Conservation (phyloP, 2,797 vertebrate genomes). For the Enteromius thamalakanensis region DNA sequence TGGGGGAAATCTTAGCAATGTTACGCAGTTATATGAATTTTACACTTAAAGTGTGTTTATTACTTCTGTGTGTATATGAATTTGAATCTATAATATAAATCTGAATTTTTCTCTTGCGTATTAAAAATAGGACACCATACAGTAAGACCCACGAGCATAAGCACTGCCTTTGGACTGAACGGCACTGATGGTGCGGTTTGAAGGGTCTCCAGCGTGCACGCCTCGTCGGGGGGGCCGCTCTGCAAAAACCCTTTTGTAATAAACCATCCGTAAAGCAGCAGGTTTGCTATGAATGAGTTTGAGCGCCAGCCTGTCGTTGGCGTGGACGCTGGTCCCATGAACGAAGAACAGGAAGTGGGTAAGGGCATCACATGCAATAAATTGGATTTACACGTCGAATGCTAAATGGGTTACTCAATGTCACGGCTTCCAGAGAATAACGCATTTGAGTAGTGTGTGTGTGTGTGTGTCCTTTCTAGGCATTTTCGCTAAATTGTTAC, state of each 20-base stretch:
- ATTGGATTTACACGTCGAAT: slow-evolving; percentile 46
- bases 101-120: slow-evolving; percentile 43
- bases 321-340: slow-evolving; percentile 67
- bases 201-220: slow-evolving; percentile 66
- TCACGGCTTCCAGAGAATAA: slow-evolving; percentile 30
- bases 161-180: slow-evolving; percentile 67
- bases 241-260: slow-evolving; percentile 81
- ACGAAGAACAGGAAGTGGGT: slow-evolving; percentile 51
- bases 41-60: slow-evolving; percentile 70
- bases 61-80: slow-evolving; percentile 66
- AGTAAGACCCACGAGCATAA: slow-evolving; percentile 68
- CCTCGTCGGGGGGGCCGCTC: slow-evolving; percentile 74
- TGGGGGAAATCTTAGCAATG: slow-evolving; percentile 50
- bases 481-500: slow-evolving; percentile 31
- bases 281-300: slow-evolving; percentile 88
- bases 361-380: slow-evolving; percentile 71
- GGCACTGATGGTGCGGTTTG: neutral
- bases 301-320: slow-evolving; percentile 76
- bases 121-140: slow-evolving; percentile 69
- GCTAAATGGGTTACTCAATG: slow-evolving; percentile 10
- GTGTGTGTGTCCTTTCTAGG: slow-evolving; percentile 20
- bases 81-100: slow-evolving; percentile 62
- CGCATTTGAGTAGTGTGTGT: neutral
- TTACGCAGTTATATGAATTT: slow-evolving; percentile 71
- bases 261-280: slow-evolving; percentile 83